Conservation (phyloP, 2,888 invertebrate species). For the Drosophila borborema region DNA sequence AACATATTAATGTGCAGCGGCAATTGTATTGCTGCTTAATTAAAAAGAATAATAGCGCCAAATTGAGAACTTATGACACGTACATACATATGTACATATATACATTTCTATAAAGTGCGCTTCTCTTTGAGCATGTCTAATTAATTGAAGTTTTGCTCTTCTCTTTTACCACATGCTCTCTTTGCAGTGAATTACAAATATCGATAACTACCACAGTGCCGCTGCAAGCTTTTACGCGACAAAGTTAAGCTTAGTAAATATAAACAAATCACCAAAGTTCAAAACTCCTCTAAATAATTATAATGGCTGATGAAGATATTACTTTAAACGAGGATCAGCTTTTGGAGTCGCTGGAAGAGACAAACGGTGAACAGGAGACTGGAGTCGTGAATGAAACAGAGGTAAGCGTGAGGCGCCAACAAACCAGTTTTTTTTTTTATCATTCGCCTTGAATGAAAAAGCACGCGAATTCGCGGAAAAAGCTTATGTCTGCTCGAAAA, state of each 20-base stretch:
- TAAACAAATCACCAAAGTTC: constrained; percentile 59
- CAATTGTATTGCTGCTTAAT: not conserved
- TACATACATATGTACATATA: constrained; percentile 5
- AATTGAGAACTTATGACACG: constrained; percentile 23
- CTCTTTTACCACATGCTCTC: constrained; percentile 15
- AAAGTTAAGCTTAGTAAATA: constrained; percentile 48
- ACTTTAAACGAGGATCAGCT: constrained; percentile 85
- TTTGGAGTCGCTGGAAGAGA: constrained; percentile 85
- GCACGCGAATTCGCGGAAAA: constrained; percentile 56
- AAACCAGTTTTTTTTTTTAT: constrained; percentile 48
- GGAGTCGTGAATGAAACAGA: constrained; percentile 85
- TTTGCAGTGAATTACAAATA: constrained; percentile 50
- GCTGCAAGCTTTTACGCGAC: constrained; percentile 57
- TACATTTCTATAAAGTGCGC: not conserved
- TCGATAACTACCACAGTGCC: constrained; percentile 47
- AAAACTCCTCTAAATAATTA: constrained; percentile 37
- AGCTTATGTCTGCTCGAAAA: constrained; percentile 55
- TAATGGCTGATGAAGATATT: constrained; percentile 85
- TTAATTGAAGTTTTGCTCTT: constrained; percentile 11
- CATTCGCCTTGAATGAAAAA: constrained; percentile 50
- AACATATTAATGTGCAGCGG: not conserved
- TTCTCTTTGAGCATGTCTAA: constrained; percentile 30
- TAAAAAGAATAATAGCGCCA: constrained; percentile 13
- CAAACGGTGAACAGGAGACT: constrained; percentile 85
- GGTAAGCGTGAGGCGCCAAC: constrained; percentile 73